These are phyloP conservation scores for Tetrapedia diversipes DNA, from an alignment of 2,888 invertebrate genomes.

Conservation along the genomic window DNA sequence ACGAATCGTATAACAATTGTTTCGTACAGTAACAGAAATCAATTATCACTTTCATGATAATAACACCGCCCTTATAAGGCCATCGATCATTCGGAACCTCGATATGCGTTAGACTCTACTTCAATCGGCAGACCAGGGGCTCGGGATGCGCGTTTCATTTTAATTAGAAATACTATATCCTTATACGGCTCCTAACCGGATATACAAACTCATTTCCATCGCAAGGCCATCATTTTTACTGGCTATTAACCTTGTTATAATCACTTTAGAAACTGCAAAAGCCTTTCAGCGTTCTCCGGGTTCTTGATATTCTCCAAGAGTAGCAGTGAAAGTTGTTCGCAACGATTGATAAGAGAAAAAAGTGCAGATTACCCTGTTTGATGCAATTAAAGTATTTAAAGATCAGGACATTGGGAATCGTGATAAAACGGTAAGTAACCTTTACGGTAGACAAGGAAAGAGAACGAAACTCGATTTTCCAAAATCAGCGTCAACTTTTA, in stretches of 20 bases:
- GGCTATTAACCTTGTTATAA: slow-evolving; percentile 9
- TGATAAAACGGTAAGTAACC: background rate
- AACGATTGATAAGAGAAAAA: background rate
- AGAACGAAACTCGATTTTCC: no score
- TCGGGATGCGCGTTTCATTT: slow-evolving; percentile 5
- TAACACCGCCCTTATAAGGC: background rate
- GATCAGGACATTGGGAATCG: background rate
- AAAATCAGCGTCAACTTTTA: no score
- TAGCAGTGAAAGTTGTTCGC: slow-evolving; percentile 1
- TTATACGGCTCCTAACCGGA: background rate
- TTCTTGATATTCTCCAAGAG: background rate
- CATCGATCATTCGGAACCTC: background rate
- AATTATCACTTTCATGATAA: slow-evolving; percentile 14
- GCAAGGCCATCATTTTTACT: slow-evolving; percentile 17
- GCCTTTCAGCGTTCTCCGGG: background rate
- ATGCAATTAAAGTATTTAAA: background rate
- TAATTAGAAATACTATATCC: slow-evolving; percentile 7
- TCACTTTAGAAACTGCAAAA: background rate
- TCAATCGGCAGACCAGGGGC: background rate
- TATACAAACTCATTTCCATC: slow-evolving; percentile 12
- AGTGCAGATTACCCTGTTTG: background rate
- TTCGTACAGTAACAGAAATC: slow-evolving; percentile 12
- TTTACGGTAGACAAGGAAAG: no score
- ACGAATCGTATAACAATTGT: slow-evolving; percentile 18
- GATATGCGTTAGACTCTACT: background rate